Percentiles rank a stretch among this genome's conserved stretches.
phyloP scores from a whole-genome alignment of 2,888 invertebrate genomes.

The Dryobota labecula region DNA sequence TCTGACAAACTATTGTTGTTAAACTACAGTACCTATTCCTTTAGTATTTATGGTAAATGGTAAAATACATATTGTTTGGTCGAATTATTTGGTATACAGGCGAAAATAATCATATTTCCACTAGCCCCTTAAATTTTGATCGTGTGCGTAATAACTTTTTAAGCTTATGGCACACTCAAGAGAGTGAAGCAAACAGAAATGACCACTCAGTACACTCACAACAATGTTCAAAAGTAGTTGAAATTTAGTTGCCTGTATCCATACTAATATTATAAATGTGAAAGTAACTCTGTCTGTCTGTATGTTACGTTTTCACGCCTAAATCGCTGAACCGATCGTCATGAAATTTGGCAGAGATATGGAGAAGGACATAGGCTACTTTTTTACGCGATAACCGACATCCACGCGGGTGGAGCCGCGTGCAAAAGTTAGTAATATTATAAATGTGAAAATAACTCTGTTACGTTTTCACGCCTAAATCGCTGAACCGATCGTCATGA shows the following conservation, averaged over 20 bases:
- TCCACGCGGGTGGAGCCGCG: too few relatives aligned
- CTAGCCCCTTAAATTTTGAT: not conserved
- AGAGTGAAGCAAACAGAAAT: not conserved
- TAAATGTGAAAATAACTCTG: too few relatives aligned
- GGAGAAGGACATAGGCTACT: too few relatives aligned
- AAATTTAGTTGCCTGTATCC: not conserved
- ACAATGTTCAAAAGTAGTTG: not conserved
- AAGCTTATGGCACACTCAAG: not conserved
- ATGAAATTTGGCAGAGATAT: too few relatives aligned
- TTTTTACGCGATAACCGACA: too few relatives aligned
- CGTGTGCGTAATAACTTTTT: not conserved
- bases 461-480: too few relatives aligned
- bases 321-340: too few relatives aligned
- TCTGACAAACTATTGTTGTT: conserved; percentile 14
- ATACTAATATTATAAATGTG: too few relatives aligned
- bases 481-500: too few relatives aligned
- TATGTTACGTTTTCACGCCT: too few relatives aligned
- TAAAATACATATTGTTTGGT: not conserved
- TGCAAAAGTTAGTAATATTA: too few relatives aligned
- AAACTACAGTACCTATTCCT: not conserved
- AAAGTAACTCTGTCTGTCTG: too few relatives aligned
- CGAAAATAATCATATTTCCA: not conserved
- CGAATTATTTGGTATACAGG: not conserved
- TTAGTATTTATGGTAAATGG: not conserved
- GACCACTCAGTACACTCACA: not conserved